Percentiles rank a stretch among this genome's conserved stretches.
These are phyloP conservation scores for Vireo griseus DNA, from an alignment of 2,797 vertebrate species.

Conservation along the genomic window DNA sequence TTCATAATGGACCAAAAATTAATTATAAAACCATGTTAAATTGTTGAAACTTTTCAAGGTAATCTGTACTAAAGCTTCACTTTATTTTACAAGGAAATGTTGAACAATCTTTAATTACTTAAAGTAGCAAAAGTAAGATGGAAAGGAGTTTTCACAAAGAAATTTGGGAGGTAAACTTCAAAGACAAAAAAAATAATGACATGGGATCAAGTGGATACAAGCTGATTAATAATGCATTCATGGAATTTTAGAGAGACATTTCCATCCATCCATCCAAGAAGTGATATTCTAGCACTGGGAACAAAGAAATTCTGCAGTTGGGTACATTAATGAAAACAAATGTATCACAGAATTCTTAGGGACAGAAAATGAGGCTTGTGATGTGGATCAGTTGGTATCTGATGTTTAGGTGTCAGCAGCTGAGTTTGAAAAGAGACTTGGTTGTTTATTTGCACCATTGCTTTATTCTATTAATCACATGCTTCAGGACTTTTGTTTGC, in stretches of 20 bases:
- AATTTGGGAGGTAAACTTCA: background rate
- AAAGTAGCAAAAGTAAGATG: background rate
- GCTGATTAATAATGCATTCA: background rate
- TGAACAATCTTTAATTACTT: background rate
- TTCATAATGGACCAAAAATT: background rate
- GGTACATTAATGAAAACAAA: background rate
- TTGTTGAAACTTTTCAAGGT: background rate
- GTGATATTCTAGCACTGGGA: background rate
- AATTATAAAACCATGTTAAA: background rate
- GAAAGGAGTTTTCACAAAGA: background rate
- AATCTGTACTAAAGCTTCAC: background rate
- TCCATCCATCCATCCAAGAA: background rate
- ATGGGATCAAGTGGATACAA: background rate
- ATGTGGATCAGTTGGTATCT: slow-evolving; percentile 57
- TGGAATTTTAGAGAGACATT: background rate
- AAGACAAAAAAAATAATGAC: background rate
- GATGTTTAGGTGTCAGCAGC: slow-evolving; percentile 67
- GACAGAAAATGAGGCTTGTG: slow-evolving; percentile 60
- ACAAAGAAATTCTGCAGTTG: background rate
- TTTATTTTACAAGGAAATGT: background rate
- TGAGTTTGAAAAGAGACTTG: slow-evolving; percentile 63
- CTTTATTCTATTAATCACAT: slow-evolving; percentile 64
- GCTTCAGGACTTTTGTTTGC: slow-evolving; percentile 60
- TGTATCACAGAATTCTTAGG: slow-evolving; percentile 41
- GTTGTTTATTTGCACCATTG: slow-evolving; percentile 56